Conservation (phyloP, 2,113 vertebrate genomes). For the Oryzias javanicus region DNA sequence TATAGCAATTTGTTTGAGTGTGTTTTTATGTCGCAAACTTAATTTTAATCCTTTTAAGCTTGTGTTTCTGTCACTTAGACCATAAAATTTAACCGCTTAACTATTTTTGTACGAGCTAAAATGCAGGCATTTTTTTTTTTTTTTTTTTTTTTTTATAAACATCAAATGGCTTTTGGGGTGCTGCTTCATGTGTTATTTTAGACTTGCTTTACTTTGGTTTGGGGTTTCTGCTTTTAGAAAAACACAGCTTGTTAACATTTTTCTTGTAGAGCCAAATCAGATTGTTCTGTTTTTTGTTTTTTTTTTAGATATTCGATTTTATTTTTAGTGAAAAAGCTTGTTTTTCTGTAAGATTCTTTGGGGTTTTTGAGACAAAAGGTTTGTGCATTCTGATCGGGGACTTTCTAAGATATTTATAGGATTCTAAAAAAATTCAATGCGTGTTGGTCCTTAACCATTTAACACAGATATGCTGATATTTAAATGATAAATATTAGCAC, state of each 20-base stretch:
- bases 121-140: conserved; percentile 6
- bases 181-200: conserved; percentile 5
- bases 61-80: not conserved
- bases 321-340: not conserved
- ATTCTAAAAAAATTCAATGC: too few species aligned
- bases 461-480: too few species aligned
- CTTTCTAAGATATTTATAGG: not conserved
- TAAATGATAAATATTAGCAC: too few species aligned
- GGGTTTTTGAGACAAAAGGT: not conserved
- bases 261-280: not conserved
- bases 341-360: not conserved
- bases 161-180: not conserved
- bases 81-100: conserved; percentile 8
- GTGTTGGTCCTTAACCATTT: too few species aligned
- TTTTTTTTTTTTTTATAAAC: too few species aligned
- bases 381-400: not conserved
- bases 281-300: not conserved
- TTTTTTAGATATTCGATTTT: not conserved
- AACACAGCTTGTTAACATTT: not conserved
- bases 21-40: conserved; percentile 1
- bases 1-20: not conserved
- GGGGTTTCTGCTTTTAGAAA: conserved; percentile 4
- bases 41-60: not conserved
- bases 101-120: conserved; percentile 3
- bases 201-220: conserved; percentile 1